These are phyloP conservation scores for Tridacna gigas DNA, from an alignment of 2,888 invertebrate species.

Conservation along the genomic window DNA sequence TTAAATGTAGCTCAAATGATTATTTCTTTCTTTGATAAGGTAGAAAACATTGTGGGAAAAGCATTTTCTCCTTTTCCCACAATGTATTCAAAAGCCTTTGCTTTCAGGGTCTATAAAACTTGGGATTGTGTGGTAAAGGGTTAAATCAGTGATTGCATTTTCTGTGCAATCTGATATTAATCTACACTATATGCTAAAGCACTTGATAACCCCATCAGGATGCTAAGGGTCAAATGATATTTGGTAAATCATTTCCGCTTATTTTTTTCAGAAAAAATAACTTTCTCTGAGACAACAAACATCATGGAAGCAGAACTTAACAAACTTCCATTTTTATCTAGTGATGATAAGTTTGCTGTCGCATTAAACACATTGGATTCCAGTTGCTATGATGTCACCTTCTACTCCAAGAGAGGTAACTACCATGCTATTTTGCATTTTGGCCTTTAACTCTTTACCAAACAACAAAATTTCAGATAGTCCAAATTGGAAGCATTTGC, in stretches of 20 bases:
- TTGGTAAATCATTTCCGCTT: background rate
- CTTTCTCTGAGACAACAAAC: background rate
- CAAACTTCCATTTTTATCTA: background rate
- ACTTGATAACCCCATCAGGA: background rate
- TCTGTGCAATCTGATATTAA: background rate
- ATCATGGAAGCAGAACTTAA: background rate
- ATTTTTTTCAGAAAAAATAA: constrained; percentile 6
- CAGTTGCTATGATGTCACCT: constrained; percentile 2
- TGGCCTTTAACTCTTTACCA: background rate
- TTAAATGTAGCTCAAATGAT: background rate
- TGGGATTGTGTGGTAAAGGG: background rate
- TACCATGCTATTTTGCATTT: too few relatives aligned
- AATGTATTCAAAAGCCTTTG: background rate
- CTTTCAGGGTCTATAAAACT: background rate
- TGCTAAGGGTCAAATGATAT: background rate
- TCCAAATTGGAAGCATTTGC: too few relatives aligned
- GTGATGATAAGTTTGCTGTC: background rate
- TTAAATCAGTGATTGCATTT: background rate
- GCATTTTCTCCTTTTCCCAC: constrained; percentile 3
- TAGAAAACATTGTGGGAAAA: background rate
- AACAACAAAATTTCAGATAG: too few relatives aligned
- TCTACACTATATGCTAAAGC: background rate
- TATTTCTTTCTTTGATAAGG: background rate
- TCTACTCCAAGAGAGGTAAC: constrained; percentile 31
- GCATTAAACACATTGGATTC: background rate